Percentiles rank a stretch among this genome's conserved stretches.
Conservation (phyloP, 1,140 invertebrate species). For the Anthonomus grandis region DNA sequence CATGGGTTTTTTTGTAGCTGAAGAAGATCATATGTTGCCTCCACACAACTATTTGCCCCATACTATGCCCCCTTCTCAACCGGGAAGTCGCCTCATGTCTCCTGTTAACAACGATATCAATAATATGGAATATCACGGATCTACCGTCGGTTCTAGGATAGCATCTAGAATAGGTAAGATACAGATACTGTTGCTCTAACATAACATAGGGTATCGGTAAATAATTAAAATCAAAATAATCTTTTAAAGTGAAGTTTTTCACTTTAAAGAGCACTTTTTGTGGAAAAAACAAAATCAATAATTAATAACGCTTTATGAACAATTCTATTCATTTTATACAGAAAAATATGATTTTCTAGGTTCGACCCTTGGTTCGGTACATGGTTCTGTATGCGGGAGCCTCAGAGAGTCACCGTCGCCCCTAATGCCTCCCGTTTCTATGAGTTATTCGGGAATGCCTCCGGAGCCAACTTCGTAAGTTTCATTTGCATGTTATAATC, state of each 20-base stretch:
- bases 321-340: no score
- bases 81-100: constrained; percentile 43
- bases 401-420: constrained; percentile 44
- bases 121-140: constrained; percentile 46
- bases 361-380: constrained; percentile 50
- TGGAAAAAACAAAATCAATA: no score
- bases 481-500: constrained; percentile 14
- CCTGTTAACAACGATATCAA: constrained; percentile 46
- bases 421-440: constrained; percentile 44
- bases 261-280: no score
- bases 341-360: constrained; percentile 33
- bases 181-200: no score
- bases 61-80: constrained; percentile 25
- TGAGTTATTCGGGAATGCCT: constrained; percentile 44
- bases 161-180: constrained; percentile 41
- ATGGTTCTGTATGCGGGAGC: constrained; percentile 48
- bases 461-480: constrained; percentile 46
- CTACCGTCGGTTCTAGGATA: constrained; percentile 38
- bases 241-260: no score
- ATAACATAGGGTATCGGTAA: no score
- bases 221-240: no score
- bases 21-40: constrained; percentile 55
- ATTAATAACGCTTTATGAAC: no score
- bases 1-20: constrained; percentile 48
- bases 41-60: constrained; percentile 39